Conservation (phyloP, 2,888 invertebrate genomes). For the Pantelozetes paolii region DNA sequence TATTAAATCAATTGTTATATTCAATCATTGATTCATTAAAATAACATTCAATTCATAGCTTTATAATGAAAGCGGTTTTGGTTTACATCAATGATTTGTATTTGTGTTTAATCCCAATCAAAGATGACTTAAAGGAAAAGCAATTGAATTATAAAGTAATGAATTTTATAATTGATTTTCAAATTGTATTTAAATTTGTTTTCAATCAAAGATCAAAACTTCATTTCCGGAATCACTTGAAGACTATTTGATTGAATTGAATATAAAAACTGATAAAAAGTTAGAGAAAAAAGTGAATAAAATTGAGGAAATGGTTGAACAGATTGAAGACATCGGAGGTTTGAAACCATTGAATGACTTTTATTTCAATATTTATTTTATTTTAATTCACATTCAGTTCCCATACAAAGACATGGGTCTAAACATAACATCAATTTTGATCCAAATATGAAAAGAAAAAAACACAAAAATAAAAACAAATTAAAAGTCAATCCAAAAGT, state of each 20-base stretch:
- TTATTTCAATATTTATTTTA: neutral
- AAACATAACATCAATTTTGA: no score
- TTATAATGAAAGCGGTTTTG: conserved; percentile 36
- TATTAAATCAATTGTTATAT: neutral
- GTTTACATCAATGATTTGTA: conserved; percentile 40
- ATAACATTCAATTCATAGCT: conserved; percentile 26
- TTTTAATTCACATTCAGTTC: neutral
- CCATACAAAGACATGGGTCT: neutral
- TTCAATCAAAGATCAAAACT: neutral
- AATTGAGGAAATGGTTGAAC: neutral
- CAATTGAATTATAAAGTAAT: neutral
- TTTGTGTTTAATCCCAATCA: neutral
- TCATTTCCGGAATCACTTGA: neutral
- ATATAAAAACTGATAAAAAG: neutral
- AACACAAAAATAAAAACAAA: no score
- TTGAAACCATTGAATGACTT: neutral
- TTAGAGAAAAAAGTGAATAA: neutral
- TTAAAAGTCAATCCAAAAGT: no score
- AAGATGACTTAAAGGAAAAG: neutral
- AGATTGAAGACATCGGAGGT: conserved; percentile 15
- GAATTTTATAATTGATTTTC: neutral
- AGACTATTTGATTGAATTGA: neutral
- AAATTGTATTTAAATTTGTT: neutral
- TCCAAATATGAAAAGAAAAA: no score
- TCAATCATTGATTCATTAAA: neutral